These are phyloP conservation scores for Cotesia congregata DNA, from an alignment of 2,888 invertebrate genomes.

Conservation along the genomic window DNA sequence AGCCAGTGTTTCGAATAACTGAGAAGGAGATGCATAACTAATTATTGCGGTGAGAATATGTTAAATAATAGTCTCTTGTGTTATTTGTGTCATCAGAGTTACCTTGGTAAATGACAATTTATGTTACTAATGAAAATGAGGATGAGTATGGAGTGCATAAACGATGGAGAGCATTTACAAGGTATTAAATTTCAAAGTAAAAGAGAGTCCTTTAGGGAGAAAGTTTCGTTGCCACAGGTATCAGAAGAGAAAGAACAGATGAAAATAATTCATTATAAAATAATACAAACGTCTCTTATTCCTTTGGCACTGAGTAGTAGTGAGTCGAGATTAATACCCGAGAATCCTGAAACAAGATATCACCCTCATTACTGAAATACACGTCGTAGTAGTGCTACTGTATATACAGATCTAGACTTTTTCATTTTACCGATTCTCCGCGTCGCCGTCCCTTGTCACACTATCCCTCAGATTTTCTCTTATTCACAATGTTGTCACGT, in stretches of 20 bases:
- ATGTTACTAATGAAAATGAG: too few species aligned
- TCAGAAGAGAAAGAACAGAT: not conserved
- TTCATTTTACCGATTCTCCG: constrained; percentile 30
- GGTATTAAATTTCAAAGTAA: constrained; percentile 15
- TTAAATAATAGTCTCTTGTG: too few species aligned
- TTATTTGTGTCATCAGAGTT: too few species aligned
- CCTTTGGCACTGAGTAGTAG: not conserved
- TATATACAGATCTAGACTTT: constrained; percentile 22
- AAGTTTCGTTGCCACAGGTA: not conserved
- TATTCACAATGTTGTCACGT: constrained; percentile 24
- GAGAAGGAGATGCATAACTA: too few species aligned
- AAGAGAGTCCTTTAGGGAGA: not conserved
- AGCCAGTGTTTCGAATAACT: too few species aligned
- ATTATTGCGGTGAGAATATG: too few species aligned
- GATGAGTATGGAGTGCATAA: too few species aligned
- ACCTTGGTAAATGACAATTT: too few species aligned
- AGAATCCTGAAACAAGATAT: constrained; percentile 36
- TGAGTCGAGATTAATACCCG: constrained; percentile 34
- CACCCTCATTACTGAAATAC: constrained; percentile 35
- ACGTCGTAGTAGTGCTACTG: not conserved
- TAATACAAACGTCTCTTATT: constrained; percentile 28
- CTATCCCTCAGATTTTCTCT: constrained; percentile 40
- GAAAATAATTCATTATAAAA: not conserved
- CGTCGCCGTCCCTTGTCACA: constrained; percentile 35
- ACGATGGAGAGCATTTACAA: too few species aligned